Percentiles rank a stretch among this genome's conserved stretches.
These are phyloP conservation scores for Anableps anableps DNA, from an alignment of 2,797 vertebrate genomes.

Conservation along the genomic window DNA sequence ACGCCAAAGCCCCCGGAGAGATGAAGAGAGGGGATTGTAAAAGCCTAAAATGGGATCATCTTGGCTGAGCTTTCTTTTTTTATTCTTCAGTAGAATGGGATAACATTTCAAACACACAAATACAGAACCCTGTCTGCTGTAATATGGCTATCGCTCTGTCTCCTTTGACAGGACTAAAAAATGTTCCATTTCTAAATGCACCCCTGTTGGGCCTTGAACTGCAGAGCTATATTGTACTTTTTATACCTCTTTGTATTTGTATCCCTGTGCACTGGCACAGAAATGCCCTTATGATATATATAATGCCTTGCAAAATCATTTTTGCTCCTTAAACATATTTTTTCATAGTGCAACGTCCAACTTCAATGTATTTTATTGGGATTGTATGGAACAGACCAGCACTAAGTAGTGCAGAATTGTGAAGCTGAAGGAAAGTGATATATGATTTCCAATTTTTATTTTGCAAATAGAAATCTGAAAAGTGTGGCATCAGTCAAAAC, in stretches of 20 bases:
- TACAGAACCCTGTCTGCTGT: slow-evolving; percentile 59
- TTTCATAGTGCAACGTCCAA: background rate
- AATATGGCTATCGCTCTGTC: slow-evolving; percentile 50
- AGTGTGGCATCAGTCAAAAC: background rate
- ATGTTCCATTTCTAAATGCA: slow-evolving; percentile 38
- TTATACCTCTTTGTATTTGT: background rate
- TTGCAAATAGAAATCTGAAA: background rate
- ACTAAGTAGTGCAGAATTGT: background rate
- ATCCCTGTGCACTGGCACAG: background rate
- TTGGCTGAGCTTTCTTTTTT: slow-evolving; percentile 57
- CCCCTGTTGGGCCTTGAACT: slow-evolving; percentile 13
- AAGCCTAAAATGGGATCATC: slow-evolving; percentile 75
- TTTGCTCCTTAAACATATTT: background rate
- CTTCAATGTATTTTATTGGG: background rate
- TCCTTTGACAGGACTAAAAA: slow-evolving; percentile 54
- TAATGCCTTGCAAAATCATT: background rate
- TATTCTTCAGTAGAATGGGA: slow-evolving; percentile 54
- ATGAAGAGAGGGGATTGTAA: slow-evolving; percentile 67
- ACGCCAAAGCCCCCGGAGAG: slow-evolving; percentile 87
- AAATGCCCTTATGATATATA: background rate
- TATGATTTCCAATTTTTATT: background rate
- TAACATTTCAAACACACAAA: slow-evolving; percentile 71
- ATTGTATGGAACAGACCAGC: background rate
- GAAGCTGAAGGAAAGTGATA: background rate
- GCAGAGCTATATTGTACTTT: slow-evolving; percentile 14